A percentile compares a stretch with the other conserved stretches of the same genome.
phyloP scores from a whole-genome alignment of 2,888 invertebrate species.

The Copidosoma aretas region DNA sequence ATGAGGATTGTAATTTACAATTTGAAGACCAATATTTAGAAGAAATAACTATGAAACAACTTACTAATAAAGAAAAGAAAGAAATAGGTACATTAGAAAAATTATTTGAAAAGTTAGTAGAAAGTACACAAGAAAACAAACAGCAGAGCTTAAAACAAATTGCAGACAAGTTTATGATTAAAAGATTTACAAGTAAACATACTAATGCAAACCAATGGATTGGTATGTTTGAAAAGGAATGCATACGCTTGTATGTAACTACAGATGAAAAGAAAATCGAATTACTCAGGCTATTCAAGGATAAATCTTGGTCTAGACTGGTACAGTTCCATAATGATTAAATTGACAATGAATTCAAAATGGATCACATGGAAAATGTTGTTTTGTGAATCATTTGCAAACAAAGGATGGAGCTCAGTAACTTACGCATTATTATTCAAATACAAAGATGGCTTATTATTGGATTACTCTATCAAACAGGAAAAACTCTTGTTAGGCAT shows the following conservation, averaged over 20 bases:
- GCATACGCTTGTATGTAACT: slow-evolving; percentile 33
- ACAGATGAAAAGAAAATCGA: slow-evolving; percentile 35
- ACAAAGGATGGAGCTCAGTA: slow-evolving; percentile 41
- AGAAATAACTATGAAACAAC: slow-evolving; percentile 1
- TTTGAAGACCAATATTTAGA: slow-evolving; percentile 4
- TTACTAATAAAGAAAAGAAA: not conserved
- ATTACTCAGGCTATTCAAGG: slow-evolving; percentile 32
- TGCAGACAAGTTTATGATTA: slow-evolving; percentile 39
- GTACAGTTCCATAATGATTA: slow-evolving; percentile 40
- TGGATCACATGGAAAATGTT: slow-evolving; percentile 34
- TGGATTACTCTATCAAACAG: slow-evolving; percentile 43
- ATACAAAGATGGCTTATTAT: slow-evolving; percentile 37
- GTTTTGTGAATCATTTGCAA: slow-evolving; percentile 32
- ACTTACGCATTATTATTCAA: slow-evolving; percentile 38
- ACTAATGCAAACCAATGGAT: slow-evolving; percentile 43
- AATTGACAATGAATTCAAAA: slow-evolving; percentile 26
- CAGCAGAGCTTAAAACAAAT: slow-evolving; percentile 37
- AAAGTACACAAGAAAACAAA: slow-evolving; percentile 34
- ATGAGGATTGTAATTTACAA: slow-evolving; percentile 10
- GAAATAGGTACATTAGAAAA: slow-evolving; percentile 13
- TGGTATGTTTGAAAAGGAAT: slow-evolving; percentile 1
- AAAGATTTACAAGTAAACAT: slow-evolving; percentile 43
- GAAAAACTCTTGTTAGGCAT: too few species aligned
- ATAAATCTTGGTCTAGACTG: slow-evolving; percentile 35
- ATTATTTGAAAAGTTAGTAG: slow-evolving; percentile 12